Evolutionary conservation across 2,888 invertebrate species (phyloP).

Genomic region (Corythucha ciliata): DNA sequence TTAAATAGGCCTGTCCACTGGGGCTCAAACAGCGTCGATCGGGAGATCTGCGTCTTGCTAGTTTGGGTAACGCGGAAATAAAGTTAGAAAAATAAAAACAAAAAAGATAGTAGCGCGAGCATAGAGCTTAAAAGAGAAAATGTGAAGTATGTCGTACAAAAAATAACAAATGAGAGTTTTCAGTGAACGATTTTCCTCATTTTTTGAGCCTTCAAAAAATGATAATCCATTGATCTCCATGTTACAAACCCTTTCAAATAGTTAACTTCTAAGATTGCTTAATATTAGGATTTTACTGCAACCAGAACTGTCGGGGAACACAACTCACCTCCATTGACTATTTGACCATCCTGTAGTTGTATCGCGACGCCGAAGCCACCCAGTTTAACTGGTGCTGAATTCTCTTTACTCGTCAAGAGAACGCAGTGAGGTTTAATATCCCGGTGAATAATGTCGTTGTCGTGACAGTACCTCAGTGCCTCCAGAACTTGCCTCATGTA

Average conservation of each 20-base stretch:
- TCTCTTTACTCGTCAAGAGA: slow-evolving; percentile 88
- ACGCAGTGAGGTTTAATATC: slow-evolving; percentile 97
- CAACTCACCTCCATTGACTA: slow-evolving; percentile 54
- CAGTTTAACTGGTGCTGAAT: slow-evolving; percentile 95
- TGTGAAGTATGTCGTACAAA: no score
- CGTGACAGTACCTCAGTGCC: slow-evolving; percentile 94
- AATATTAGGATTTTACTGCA: no score
- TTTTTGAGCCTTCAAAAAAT: no score
- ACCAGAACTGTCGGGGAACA: no score
- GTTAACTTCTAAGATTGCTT: no score
- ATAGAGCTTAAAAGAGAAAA: no score
- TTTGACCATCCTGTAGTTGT: slow-evolving; percentile 71
- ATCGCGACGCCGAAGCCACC: slow-evolving; percentile 96
- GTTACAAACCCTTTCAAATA: no score
- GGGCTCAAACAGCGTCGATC: slow-evolving; percentile 67
- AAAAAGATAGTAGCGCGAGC: no score
- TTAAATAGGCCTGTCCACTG: slow-evolving; percentile 72
- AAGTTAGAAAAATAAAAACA: neutral
- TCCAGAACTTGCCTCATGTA: slow-evolving; percentile 98
- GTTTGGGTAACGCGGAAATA: slow-evolving; percentile 3
- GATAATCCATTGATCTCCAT: neutral
- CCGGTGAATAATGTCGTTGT: slow-evolving; percentile 94
- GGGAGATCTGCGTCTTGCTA: slow-evolving; percentile 54
- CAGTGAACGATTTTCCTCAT: no score
- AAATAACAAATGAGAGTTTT: no score